These are phyloP conservation scores for Columbina picui DNA, from an alignment of 2,113 vertebrate species.

Conservation along the genomic window DNA sequence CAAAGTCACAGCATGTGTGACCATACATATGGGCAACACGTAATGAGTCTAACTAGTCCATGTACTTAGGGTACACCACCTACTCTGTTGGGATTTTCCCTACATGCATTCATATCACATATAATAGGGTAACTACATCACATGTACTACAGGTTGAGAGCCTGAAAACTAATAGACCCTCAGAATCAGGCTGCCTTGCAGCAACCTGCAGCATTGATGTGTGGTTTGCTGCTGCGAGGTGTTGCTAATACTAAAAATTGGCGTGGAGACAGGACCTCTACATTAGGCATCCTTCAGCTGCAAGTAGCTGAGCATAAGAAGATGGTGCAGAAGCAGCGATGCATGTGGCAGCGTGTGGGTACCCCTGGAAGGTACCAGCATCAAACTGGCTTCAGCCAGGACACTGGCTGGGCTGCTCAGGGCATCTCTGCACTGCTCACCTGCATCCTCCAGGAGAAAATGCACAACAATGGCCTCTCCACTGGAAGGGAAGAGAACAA, in stretches of 20 bases:
- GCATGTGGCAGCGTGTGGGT: fast-evolving
- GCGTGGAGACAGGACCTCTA: background rate
- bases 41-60: background rate
- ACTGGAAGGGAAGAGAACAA: background rate
- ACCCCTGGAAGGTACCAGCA: fast-evolving
- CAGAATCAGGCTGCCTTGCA: background rate
- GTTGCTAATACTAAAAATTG: background rate
- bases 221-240: background rate
- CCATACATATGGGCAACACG: background rate
- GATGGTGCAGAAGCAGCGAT: background rate
- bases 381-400: background rate
- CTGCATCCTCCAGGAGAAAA: background rate
- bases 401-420: fast-evolving
- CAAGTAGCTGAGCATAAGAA: fast-evolving
- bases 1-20: background rate
- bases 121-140: fast-evolving
- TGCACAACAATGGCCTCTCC: background rate
- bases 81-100: background rate
- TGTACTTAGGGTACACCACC: fast-evolving
- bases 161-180: background rate
- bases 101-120: fast-evolving
- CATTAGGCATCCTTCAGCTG: background rate
- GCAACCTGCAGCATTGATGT: fast-evolving
- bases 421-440: background rate
- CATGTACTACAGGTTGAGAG: fast-evolving